Evolutionary conservation across 1,140 invertebrate genomes (phyloP), one percentile per base, ranked within the genome.

Genomic region (Physella acuta): DNA sequence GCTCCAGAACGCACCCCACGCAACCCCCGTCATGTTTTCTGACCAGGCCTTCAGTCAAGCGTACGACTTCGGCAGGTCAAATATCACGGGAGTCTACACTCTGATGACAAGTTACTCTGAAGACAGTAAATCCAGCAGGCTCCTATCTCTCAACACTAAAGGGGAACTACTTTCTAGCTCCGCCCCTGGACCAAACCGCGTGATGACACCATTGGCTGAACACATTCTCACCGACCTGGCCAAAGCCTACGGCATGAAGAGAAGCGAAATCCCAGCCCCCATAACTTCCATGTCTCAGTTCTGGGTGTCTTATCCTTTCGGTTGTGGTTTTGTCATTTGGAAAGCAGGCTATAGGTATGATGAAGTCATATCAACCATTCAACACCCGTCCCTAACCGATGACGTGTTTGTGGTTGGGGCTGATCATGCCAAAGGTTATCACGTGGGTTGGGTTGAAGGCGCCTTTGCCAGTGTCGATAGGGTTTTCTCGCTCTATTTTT

Each of bases 371-470:
- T 1, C 17, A 20, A 39, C 11, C 31, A 16, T 56, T 8, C 31
- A 34, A 36, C 51, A 24, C 30, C 64, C 64, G 39, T 66, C 64
- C 0, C n/a, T 36, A 16, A 3, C 1, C 2, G 52, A 66, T 56
- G 64, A 66, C n/a, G 53, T 66, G 33, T 66, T 37, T 37, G 44
- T 66, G 28, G 64, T 66, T 1, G 64, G 64, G 16, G n/a, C 51
- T 56, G 64, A 66, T 26, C 26, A 4, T 24, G 28, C 52, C 28
- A 30, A 5, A 4, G 0, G 31, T 4, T 31, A 53, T 24, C 1
- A 1, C 0, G 30, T 24, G 14, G 0, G 3, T 34, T 66, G 64
- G 64, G 3, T 17, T 14, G 64, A 66, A 28, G 64, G 64, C 1
- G 64, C 64, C 0, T 26, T 66, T 3, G 11, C 0, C 5, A 66